A percentile compares a stretch with the other conserved stretches of the same genome.
These are phyloP conservation scores for Exaiptasia diaphana DNA, from an alignment of 64 coral and sea anemone genomes.

Conservation along the genomic window DNA sequence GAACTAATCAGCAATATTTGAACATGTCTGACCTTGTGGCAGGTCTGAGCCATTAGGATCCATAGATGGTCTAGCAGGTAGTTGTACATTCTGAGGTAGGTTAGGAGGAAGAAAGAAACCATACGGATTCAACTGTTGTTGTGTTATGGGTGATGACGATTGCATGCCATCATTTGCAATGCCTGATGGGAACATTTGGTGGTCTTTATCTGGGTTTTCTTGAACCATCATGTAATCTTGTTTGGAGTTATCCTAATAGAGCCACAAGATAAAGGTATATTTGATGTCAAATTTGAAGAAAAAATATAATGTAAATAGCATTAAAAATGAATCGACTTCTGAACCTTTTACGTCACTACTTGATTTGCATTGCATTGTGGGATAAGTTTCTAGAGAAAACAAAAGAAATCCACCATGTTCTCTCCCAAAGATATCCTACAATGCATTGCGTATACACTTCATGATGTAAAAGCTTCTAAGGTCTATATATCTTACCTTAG, in stretches of 20 bases:
- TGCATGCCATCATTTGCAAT: conserved; percentile 11
- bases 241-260: background rate
- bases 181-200: background rate
- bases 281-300: background rate
- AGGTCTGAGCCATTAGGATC: conserved; percentile 42
- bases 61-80: background rate
- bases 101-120: background rate
- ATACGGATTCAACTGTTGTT: background rate
- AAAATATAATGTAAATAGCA: background rate
- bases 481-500: background rate
- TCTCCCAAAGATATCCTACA: too few relatives aligned
- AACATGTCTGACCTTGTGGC: conserved; percentile 23
- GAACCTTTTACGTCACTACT: too few relatives aligned
- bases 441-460: too few relatives aligned
- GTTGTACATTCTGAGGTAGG: background rate
- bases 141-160: background rate
- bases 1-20: background rate
- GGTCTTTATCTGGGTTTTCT: background rate
- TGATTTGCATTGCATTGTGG: too few relatives aligned
- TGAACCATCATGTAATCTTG: background rate
- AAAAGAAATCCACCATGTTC: too few relatives aligned
- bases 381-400: too few relatives aligned
- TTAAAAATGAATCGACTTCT: too few relatives aligned
- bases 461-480: too few relatives aligned
- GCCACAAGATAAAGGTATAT: background rate